Evolutionary conservation across 2,888 invertebrate genomes (phyloP).

Genomic region (Sericinus montela): DNA sequence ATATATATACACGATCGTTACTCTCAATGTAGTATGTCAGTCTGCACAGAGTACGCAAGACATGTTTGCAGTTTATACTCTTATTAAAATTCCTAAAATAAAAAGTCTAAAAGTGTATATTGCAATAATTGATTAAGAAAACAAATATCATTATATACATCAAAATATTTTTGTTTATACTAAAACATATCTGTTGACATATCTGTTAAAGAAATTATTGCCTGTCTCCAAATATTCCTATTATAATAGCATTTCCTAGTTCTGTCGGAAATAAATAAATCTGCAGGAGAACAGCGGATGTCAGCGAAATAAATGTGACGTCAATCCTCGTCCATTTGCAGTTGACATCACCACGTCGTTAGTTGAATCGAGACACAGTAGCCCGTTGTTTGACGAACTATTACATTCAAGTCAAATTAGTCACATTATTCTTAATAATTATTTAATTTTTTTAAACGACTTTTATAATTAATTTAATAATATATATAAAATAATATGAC

Average conservation of each 20-base stretch:
- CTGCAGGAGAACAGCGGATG: conserved; percentile 61
- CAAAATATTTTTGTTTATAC: background rate
- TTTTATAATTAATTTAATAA: too few relatives aligned
- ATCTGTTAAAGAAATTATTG: conserved; percentile 13
- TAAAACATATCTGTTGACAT: background rate
- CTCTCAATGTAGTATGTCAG: too few relatives aligned
- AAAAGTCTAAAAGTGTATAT: too few relatives aligned
- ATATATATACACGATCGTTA: too few relatives aligned
- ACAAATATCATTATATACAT: background rate
- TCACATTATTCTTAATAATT: too few relatives aligned
- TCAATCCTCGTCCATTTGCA: conserved; percentile 69
- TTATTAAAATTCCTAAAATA: too few relatives aligned
- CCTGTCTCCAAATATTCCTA: conserved; percentile 15
- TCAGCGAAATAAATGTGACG: conserved; percentile 69
- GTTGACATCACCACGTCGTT: conserved; percentile 48
- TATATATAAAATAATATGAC: too few relatives aligned
- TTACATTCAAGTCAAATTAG: too few relatives aligned
- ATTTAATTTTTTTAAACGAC: too few relatives aligned
- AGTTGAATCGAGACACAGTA: conserved; percentile 36
- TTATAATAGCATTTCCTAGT: conserved; percentile 60
- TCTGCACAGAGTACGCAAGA: too few relatives aligned
- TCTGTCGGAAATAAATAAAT: conserved; percentile 69
- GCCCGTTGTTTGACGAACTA: background rate
- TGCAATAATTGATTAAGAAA: too few relatives aligned
- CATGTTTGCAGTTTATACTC: too few relatives aligned